Evolutionary conservation across 2,888 invertebrate genomes (phyloP).

Genomic region (Rotaria socialis): DNA sequence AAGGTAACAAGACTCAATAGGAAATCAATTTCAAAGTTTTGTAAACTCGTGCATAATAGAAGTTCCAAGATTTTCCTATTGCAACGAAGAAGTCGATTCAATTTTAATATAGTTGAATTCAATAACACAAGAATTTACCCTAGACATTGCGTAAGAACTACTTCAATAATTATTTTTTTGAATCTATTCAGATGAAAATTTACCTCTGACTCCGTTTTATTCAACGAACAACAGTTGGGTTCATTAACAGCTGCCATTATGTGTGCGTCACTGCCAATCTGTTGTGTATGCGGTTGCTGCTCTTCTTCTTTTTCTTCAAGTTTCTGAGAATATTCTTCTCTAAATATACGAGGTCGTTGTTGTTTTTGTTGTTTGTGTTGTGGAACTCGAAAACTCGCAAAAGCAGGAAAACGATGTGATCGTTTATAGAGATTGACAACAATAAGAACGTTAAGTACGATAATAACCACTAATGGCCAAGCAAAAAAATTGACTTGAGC

Average conservation of each 20-base stretch:
- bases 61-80: no score
- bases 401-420: slow-evolving; percentile 24
- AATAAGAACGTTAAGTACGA: background rate
- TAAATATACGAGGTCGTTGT: background rate
- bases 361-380: background rate
- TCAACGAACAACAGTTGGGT: background rate
- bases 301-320: background rate
- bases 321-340: background rate
- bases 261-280: background rate
- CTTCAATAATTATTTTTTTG: no score
- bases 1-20: no score
- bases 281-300: background rate
- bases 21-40: no score
- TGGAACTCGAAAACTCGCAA: background rate
- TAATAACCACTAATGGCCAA: slow-evolving; percentile 30
- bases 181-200: no score
- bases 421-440: slow-evolving; percentile 23
- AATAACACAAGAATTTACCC: no score
- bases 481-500: slow-evolving; percentile 30
- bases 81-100: no score
- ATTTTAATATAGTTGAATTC: no score
- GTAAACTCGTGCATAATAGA: no score
- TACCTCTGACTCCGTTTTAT: background rate
- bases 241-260: background rate
- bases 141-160: no score